phyloP scores from a whole-genome alignment of 2,888 invertebrate genomes.

The Eurois occulta region DNA sequence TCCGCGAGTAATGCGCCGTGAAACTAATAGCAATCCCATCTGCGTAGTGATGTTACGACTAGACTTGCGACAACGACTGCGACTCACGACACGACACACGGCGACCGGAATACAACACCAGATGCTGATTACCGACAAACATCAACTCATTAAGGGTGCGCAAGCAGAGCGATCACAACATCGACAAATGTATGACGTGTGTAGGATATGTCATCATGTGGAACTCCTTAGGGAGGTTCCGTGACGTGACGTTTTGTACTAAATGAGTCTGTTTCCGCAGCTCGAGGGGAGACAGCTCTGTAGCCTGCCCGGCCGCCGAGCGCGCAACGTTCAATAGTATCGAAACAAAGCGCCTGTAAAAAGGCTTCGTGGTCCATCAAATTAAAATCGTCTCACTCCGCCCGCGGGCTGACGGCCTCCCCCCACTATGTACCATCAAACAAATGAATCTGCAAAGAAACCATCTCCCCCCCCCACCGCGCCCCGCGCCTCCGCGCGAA shows the following conservation, averaged over 20 bases:
- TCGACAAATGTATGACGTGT: neutral
- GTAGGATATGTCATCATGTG: neutral
- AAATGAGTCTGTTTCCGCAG: neutral
- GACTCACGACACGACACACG: neutral
- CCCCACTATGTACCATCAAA: neutral
- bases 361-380: slow-evolving; percentile 37
- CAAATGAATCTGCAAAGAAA: slow-evolving; percentile 11
- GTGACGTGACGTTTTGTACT: neutral
- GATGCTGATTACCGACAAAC: neutral
- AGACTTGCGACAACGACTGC: neutral
- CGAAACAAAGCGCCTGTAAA: slow-evolving; percentile 26
- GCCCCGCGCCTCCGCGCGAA: neutral
- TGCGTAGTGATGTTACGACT: slow-evolving; percentile 2
- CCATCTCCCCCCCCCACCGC: too few relatives aligned
- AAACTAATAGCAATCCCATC: slow-evolving; percentile 47
- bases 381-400: slow-evolving; percentile 35
- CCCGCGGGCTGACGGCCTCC: neutral
- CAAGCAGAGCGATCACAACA: neutral
- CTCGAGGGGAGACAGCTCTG: neutral
- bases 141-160: neutral
- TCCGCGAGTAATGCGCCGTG: slow-evolving; percentile 55
- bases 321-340: slow-evolving; percentile 13
- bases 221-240: neutral
- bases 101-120: neutral
- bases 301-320: neutral